Base-by-base conservation (phyloP, 2,113 vertebrate genomes). In the Archocentrus centrarchus region DNA sequence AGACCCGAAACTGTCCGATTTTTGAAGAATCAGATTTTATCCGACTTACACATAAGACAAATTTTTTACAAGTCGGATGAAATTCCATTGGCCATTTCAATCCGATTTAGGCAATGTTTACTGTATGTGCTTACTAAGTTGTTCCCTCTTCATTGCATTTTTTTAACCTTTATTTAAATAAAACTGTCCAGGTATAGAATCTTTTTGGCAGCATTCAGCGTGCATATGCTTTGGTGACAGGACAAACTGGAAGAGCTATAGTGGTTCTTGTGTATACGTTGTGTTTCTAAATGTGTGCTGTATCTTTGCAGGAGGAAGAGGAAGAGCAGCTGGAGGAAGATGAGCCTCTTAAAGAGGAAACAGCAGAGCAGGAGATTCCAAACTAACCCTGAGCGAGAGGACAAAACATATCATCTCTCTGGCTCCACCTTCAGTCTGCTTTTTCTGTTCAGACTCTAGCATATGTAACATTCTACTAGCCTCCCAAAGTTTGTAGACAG, bases 321-420 rank as follows among this genome's bases (percentile, higher is more conserved):
- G 94, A 95, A 63, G 81, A 90, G 57, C 95, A 95, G 93, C 86
- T 62, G 41, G 91, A 91, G 5, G 93, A 94, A 11, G 88, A 83
- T 2, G 95, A 95, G 76, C 92, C 95, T 80, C 93, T 95, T 50
- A 96, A 96, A 92, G 96, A 96, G 92, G 96, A 97, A 94, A 89
- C 90, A 53, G 68, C 82, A 7, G 94, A 96, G 85, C 86, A 89
- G 75, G 94, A 93, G 79, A 93, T 91, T 77, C 91, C 87, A 32
- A 93, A 93, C 87, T 95, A 87, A 96, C 79, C 17, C 53, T 1
- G 30, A 63, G 4, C 3, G 2, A 70, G 22, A 11, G 44, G 20
- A 90, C 68, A 44, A 53, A 13, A 59, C 61, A 59, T 62, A 59
- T 35, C 61, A 32, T 22, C 53, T 85, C 60, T 14, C n/a, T 27